Evolutionary conservation across 1,140 invertebrate species (phyloP), one percentile per base, ranked within the genome.

Genomic region (Drosophila insularis): DNA sequence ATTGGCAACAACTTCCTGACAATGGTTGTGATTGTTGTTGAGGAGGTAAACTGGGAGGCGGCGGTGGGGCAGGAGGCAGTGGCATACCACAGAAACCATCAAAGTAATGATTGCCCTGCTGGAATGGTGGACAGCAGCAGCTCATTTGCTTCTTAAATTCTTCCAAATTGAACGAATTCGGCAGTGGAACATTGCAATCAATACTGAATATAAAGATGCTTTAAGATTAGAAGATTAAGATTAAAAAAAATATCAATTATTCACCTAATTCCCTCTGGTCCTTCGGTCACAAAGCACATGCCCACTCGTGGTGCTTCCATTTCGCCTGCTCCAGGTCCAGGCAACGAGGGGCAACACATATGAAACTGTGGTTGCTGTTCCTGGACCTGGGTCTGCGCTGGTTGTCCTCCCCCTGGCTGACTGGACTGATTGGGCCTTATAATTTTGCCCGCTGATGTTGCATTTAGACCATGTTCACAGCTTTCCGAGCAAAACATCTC

Each of bases 231-330:
- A n/a, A 2, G 50, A 7, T 32, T 17, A 55, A 7, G 32, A 35
- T 35, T 6, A 7, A 1, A 1, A 7, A 21, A 4, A 40, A 23
- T 2, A n/a, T 7, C 2, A 31, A 31, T 31, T 31, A 11, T 27
- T 8, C 69, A 85, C 81, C 81, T 85, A 0, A 85, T 50, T n/a
- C 81, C 81, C 32, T 85, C 81, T 2, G 81, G 81, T 8, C 66
- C 39, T 27, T 84, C 81, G 61, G 81, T 85, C 10, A 84, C 81
- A 61, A 85, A 31, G 64, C 81, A 84, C 46, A 85, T 63, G 37
- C 81, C 81, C 21, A 84, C 35, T 8, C 63, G 59, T 10, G 66
- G 37, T 14, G 72, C 32, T 43, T 73, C 77, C 50, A 56, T 35
- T 50, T 63, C 50, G 35, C 4, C 27, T 27, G 59, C 35, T 35